Percentiles rank a stretch among this genome's conserved stretches.
These are phyloP conservation scores for Alectoris magna DNA, from an alignment of 2,797 vertebrate genomes.

Conservation along the genomic window DNA sequence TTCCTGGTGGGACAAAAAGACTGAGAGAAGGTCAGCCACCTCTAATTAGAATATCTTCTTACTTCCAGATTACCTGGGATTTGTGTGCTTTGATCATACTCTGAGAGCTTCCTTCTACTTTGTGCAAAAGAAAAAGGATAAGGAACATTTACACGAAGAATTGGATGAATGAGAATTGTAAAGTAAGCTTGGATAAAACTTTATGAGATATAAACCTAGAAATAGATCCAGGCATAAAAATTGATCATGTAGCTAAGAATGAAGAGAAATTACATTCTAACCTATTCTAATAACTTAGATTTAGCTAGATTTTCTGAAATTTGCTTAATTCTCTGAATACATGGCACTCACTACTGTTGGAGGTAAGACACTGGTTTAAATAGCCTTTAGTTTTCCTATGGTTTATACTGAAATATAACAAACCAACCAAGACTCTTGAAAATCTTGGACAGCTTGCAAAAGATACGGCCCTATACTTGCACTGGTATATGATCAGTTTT, in stretches of 20 bases:
- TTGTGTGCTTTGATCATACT: not conserved
- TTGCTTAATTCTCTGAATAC: not conserved
- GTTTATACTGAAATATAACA: not conserved
- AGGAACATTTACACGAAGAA: not conserved
- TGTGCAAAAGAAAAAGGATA: not conserved
- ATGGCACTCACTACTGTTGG: not conserved
- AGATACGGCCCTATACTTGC: not conserved
- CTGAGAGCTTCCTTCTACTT: not conserved
- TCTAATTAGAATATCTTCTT: slow-evolving; percentile 56
- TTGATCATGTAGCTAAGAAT: not conserved
- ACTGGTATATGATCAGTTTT: not conserved
- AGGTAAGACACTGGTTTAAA: not conserved
- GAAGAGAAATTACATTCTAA: not conserved
- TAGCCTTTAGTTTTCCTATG: not conserved
- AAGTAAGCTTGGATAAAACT: not conserved
- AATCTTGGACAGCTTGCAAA: not conserved
- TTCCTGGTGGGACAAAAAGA: slow-evolving; percentile 38
- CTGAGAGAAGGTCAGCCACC: slow-evolving; percentile 45
- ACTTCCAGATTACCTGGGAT: slow-evolving; percentile 19
- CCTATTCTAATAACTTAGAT: not conserved
- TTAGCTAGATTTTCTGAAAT: not conserved
- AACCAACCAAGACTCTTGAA: not conserved
- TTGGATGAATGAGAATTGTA: not conserved
- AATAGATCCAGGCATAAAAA: not conserved
- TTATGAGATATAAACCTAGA: not conserved